Evolutionary conservation across 35 echinoderm and acorn worm genomes (phyloP).

Genomic region (Heliocidaris erythrogramma): DNA sequence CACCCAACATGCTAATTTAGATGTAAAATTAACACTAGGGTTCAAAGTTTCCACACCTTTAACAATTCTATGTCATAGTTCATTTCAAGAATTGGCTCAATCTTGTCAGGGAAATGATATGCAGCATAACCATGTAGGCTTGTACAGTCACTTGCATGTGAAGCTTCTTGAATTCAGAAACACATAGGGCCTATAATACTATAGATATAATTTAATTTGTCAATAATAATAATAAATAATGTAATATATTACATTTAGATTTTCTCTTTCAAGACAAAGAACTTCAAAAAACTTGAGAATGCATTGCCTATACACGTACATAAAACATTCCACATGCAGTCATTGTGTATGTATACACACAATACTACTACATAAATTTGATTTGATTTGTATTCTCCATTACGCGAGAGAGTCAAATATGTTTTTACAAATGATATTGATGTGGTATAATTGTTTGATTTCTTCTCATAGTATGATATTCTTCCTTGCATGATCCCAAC

Average conservation of each 20-base stretch:
- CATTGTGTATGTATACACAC: neutral
- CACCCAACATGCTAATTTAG: too few relatives aligned
- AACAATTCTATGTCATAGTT: too few relatives aligned
- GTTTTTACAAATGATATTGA: slow-evolving; percentile 4
- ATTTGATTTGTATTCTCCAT: slow-evolving; percentile 3
- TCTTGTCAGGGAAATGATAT: too few relatives aligned
- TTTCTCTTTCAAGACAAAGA: neutral
- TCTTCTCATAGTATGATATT: neutral
- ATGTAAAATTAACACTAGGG: too few relatives aligned
- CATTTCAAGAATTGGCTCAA: too few relatives aligned
- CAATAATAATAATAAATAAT: neutral
- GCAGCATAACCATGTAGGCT: too few relatives aligned
- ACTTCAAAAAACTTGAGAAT: neutral
- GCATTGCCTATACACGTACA: neutral
- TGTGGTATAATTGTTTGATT: slow-evolving; percentile 10
- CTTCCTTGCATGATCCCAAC: neutral
- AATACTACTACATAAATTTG: neutral
- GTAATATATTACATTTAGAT: neutral
- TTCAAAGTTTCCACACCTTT: too few relatives aligned
- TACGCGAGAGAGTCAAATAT: neutral
- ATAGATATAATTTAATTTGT: too few relatives aligned
- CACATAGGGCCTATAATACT: too few relatives aligned
- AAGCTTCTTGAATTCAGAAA: too few relatives aligned
- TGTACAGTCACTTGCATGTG: too few relatives aligned
- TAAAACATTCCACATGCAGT: neutral